These are phyloP conservation scores for Carterocephalus palaemon DNA, from an alignment of 2,888 invertebrate genomes.

Conservation along the genomic window DNA sequence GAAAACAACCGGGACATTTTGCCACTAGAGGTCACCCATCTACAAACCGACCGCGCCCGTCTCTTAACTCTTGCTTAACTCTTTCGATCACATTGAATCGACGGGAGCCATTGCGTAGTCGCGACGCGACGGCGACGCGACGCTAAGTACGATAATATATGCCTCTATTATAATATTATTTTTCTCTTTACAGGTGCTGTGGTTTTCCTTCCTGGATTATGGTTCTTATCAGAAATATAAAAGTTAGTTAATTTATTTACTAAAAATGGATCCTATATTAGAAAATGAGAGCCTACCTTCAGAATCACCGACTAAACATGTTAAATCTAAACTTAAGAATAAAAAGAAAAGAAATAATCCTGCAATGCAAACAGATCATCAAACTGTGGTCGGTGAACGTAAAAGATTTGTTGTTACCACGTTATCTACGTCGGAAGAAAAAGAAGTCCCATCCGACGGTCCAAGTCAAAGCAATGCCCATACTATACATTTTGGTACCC, in stretches of 20 bases:
- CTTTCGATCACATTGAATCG: too few relatives aligned
- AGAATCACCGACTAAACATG: conserved; percentile 62
- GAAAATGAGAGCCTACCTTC: conserved; percentile 71
- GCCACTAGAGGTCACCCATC: too few relatives aligned
- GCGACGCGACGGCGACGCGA: too few relatives aligned
- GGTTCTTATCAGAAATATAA: conserved; percentile 52
- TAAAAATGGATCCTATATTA: conserved; percentile 71
- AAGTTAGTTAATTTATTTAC: conserved; percentile 38
- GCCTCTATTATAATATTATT: conserved; percentile 16
- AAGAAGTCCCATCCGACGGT: conserved; percentile 51
- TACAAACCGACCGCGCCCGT: too few relatives aligned
- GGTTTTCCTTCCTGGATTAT: conserved; percentile 49
- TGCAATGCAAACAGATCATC: conserved; percentile 53
- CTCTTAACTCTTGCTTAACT: too few relatives aligned
- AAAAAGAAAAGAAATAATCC: conserved; percentile 62
- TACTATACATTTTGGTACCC: conserved; percentile 73
- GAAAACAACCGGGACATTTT: too few relatives aligned
- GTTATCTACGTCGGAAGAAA: conserved; percentile 56
- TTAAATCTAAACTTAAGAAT: conserved; percentile 65
- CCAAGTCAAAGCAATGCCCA: conserved; percentile 63
- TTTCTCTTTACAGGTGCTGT: conserved; percentile 58
- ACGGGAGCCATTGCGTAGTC: too few relatives aligned
- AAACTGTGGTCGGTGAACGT: conserved; percentile 67
- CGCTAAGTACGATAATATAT: not conserved
- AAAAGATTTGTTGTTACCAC: conserved; percentile 70